phyloP scores from a whole-genome alignment of 1,140 invertebrate genomes.

The Trinorchestia longiramus region DNA sequence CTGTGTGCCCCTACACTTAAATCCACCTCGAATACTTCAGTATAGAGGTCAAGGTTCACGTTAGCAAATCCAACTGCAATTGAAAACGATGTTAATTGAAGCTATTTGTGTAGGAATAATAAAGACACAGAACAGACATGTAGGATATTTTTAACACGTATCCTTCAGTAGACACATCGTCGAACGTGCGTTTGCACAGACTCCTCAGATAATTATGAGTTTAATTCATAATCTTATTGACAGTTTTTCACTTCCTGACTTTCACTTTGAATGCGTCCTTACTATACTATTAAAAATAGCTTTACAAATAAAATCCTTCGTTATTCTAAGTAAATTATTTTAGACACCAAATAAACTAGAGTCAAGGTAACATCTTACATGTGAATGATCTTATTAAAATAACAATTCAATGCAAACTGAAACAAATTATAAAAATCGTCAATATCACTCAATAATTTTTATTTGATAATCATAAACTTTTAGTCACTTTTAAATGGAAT shows the following conservation, averaged over 20 bases:
- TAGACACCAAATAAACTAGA: neutral
- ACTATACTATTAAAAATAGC: too few relatives aligned
- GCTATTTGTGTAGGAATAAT: neutral
- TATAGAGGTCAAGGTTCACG: neutral
- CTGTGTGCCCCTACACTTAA: neutral
- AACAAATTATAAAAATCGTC: neutral
- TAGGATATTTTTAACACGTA: neutral
- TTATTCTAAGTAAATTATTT: neutral
- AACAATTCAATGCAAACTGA: neutral
- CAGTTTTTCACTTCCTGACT: neutral
- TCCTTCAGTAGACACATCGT: neutral
- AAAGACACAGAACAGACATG: neutral
- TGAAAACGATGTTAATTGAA: neutral
- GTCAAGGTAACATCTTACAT: neutral
- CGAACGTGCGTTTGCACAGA: neutral
- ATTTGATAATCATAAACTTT: neutral
- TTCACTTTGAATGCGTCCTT: neutral
- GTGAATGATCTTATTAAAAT: too few relatives aligned
- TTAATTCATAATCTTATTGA: neutral
- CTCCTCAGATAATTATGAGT: neutral
- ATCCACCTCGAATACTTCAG: neutral
- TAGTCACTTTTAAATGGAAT: neutral
- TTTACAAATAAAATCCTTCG: too few relatives aligned
- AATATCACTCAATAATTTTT: neutral
- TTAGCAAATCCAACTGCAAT: neutral